Conservation (phyloP, 1,140 invertebrate genomes). For the Drosophila malerkotliana region DNA sequence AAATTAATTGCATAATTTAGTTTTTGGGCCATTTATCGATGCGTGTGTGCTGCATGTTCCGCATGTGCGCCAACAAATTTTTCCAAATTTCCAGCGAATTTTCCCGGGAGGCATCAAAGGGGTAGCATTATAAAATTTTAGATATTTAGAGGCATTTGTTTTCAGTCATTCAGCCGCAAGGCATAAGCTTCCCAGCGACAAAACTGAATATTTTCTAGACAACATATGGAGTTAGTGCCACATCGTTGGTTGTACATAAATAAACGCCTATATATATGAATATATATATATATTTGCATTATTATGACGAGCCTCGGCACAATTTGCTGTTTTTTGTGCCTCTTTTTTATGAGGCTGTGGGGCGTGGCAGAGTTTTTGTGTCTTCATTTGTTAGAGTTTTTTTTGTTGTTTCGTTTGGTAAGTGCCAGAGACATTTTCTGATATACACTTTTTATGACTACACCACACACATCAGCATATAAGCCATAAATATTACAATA, state of each 20-base stretch:
- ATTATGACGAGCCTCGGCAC: conserved; percentile 45
- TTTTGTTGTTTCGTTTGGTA: conserved; percentile 9
- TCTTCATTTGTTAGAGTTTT: conserved; percentile 42
- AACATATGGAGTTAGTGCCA: conserved; percentile 63
- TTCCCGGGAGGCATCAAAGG: neutral
- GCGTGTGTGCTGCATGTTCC: conserved; percentile 42
- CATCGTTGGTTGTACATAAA: conserved; percentile 34
- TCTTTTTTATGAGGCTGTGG: conserved; percentile 42
- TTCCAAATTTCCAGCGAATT: conserved; percentile 11
- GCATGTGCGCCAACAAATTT: conserved; percentile 54
- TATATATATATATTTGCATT: conserved; percentile 33
- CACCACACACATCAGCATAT: conserved; percentile 19
- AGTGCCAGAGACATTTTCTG: conserved; percentile 23
- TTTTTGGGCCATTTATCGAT: conserved; percentile 38
- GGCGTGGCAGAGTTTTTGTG: conserved; percentile 45
- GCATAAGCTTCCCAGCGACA: conserved; percentile 31
- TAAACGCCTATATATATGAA: conserved; percentile 1
- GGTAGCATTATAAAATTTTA: neutral
- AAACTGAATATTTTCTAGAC: conserved; percentile 29
- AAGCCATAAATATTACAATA: conserved; percentile 41
- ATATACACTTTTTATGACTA: conserved; percentile 34
- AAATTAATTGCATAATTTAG: conserved; percentile 67
- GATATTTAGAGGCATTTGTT: conserved; percentile 31
- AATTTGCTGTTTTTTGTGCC: conserved; percentile 52
- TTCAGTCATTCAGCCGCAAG: conserved; percentile 14